Evolutionary conservation across 2,888 invertebrate genomes (phyloP).

Genomic region (Calameuta pallipes): DNA sequence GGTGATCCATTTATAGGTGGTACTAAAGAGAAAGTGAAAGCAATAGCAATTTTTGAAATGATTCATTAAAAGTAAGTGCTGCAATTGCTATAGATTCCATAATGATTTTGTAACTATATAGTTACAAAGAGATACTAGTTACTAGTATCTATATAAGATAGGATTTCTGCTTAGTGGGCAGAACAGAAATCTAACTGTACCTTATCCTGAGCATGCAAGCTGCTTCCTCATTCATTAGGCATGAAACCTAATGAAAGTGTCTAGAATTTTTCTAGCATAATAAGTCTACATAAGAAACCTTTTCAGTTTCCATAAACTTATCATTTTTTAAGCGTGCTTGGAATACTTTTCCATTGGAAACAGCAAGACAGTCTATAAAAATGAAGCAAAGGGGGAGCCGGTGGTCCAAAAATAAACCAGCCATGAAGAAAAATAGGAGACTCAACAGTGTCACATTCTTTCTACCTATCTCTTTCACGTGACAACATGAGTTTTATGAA

Average conservation of each 20-base stretch:
- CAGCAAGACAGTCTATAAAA: slow-evolving; percentile 1
- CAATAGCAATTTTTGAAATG: slow-evolving; percentile 16
- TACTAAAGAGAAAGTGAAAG: slow-evolving; percentile 23
- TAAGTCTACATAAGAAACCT: background rate
- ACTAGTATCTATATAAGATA: background rate
- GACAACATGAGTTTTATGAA: background rate
- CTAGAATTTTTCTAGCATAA: background rate
- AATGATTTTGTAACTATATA: background rate
- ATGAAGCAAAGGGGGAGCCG: slow-evolving; percentile 13
- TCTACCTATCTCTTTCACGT: background rate
- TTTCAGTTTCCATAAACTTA: background rate
- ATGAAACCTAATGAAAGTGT: slow-evolving; percentile 1
- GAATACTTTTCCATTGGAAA: background rate
- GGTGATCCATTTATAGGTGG: background rate
- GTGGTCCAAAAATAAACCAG: slow-evolving; percentile 21
- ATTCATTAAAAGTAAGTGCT: slow-evolving; percentile 7
- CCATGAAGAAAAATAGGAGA: slow-evolving; percentile 4
- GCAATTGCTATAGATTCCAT: background rate
- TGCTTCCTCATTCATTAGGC: background rate
- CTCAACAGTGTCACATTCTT: background rate
- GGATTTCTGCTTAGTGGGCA: slow-evolving; percentile 18
- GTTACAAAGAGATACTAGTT: background rate
- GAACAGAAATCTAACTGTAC: slow-evolving; percentile 18
- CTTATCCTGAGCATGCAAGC: background rate
- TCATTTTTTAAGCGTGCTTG: background rate